phyloP scores from a whole-genome alignment of 2,113 vertebrate genomes.

The Gasterosteus nipponicus region DNA sequence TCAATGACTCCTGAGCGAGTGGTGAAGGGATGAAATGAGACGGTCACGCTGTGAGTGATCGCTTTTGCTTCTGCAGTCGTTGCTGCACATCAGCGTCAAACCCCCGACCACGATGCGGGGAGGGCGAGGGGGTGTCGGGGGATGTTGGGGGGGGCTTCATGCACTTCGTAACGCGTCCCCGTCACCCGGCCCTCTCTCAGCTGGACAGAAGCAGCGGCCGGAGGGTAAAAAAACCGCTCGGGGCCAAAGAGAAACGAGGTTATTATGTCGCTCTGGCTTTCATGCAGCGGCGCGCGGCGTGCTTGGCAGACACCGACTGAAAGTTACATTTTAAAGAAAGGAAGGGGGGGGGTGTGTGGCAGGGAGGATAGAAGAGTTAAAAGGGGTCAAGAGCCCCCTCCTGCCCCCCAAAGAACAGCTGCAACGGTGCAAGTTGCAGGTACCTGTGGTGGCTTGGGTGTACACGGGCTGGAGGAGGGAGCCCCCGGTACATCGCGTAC shows the following conservation, averaged over 20 bases:
- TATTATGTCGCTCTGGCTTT: constrained; percentile 42
- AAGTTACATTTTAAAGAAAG: constrained; percentile 12
- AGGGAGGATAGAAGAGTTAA: too few relatives aligned
- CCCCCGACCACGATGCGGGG: constrained; percentile 64
- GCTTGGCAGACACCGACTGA: constrained; percentile 14
- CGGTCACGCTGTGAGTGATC: constrained; percentile 55
- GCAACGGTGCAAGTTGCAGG: constrained; percentile 43
- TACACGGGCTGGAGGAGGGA: constrained; percentile 82
- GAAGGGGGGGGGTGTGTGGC: background rate
- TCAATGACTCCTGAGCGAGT: constrained; percentile 52
- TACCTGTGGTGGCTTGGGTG: constrained; percentile 86
- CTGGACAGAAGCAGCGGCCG: constrained; percentile 77
- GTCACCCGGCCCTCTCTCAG: constrained; percentile 61
- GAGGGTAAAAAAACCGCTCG: constrained; percentile 66
- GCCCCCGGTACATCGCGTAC: constrained; percentile 84
- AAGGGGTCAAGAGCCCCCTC: constrained; percentile 5
- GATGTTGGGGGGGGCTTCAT: constrained; percentile 68
- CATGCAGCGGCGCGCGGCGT: constrained; percentile 50
- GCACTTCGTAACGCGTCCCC: constrained; percentile 59
- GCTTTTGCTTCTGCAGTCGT: constrained; percentile 79
- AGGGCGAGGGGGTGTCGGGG: constrained; percentile 6
- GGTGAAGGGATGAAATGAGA: constrained; percentile 63
- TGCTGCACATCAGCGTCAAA: constrained; percentile 74
- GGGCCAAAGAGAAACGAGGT: constrained; percentile 46
- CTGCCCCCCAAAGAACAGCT: constrained; percentile 8